Conservation (phyloP, 2,888 invertebrate species). For the Thera britannica region DNA sequence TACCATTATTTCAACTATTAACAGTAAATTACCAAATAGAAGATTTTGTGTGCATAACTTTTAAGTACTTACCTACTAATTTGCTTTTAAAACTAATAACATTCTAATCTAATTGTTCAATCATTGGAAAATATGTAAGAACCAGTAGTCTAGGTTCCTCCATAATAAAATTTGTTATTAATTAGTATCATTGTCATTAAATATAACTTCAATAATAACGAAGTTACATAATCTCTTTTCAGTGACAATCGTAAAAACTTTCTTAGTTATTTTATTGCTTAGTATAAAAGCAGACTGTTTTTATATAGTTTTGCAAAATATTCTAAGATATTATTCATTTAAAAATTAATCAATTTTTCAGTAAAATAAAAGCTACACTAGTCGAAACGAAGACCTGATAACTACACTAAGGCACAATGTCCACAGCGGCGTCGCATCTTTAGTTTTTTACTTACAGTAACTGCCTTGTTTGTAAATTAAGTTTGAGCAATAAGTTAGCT, state of each 20-base stretch:
- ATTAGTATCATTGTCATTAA: background rate
- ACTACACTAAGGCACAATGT: conserved; percentile 16
- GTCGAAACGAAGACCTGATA: conserved; percentile 3
- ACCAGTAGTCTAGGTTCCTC: background rate
- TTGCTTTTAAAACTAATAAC: background rate
- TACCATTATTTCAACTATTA: background rate
- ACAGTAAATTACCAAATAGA: background rate
- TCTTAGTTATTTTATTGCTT: background rate
- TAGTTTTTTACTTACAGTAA: background rate
- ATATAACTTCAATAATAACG: background rate
- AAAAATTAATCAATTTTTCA: background rate
- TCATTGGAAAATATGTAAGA: background rate
- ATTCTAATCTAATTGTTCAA: background rate
- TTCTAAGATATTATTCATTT: background rate
- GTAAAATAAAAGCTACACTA: conserved; percentile 2
- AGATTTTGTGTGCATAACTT: background rate
- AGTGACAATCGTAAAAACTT: background rate
- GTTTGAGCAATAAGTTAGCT: background rate
- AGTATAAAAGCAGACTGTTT: background rate
- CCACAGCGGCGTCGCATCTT: conserved; percentile 4
- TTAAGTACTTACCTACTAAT: background rate
- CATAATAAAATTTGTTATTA: background rate
- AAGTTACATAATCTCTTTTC: background rate
- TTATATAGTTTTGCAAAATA: background rate
- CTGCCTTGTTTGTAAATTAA: background rate